Percentiles rank a stretch among this genome's conserved stretches.
phyloP scores from a whole-genome alignment of 2,888 invertebrate genomes.

The Eucera pruinosa region DNA sequence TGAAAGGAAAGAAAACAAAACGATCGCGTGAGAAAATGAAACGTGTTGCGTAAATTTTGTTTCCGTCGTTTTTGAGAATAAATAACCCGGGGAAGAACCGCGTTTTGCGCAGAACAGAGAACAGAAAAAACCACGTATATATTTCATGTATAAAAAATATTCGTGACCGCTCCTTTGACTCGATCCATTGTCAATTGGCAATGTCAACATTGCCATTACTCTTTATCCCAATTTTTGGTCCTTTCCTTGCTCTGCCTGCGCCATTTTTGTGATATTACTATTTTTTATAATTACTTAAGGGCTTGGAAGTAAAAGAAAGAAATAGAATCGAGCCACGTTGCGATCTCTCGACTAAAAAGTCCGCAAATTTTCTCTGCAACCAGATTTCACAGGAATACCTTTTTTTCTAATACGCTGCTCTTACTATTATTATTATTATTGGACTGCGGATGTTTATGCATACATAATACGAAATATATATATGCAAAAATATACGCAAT shows the following conservation, averaged over 20 bases:
- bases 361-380: constrained; percentile 23
- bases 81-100: constrained; percentile 23
- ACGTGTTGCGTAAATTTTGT: constrained; percentile 15
- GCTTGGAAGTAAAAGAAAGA: constrained; percentile 63
- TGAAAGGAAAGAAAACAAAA: constrained; percentile 8
- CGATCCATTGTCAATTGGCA: constrained; percentile 69
- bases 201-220: constrained; percentile 48
- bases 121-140: constrained; percentile 41
- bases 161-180: constrained; percentile 76
- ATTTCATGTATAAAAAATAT: constrained; percentile 16
- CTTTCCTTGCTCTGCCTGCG: constrained; percentile 81
- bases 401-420: not conserved
- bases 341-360: constrained; percentile 59
- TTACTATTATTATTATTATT: no score
- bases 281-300: constrained; percentile 81
- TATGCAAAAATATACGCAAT: no score
- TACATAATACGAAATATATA: no score
- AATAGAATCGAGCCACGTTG: constrained; percentile 69
- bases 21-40: constrained; percentile 7
- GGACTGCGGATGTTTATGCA: no score
- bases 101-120: constrained; percentile 43
- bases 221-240: constrained; percentile 76
- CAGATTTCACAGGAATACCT: not conserved
- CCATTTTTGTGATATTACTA: constrained; percentile 83
- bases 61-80: constrained; percentile 34